A percentile compares a stretch with the other conserved stretches of the same genome.
These are phyloP conservation scores for Labrus mixtus DNA, from an alignment of 2,113 vertebrate genomes.

Conservation along the genomic window DNA sequence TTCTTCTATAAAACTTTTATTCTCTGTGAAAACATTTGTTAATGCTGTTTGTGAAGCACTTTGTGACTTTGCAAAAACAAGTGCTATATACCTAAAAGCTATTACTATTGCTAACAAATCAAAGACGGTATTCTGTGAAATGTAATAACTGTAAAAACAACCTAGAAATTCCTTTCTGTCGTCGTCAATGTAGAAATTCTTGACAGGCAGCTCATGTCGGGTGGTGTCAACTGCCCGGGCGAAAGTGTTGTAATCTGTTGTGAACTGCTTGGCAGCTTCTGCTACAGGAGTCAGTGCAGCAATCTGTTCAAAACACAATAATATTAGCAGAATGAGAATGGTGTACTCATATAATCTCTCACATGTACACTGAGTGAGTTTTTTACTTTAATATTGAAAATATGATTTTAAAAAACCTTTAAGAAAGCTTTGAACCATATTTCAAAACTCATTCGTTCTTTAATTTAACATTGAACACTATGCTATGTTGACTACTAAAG, in stretches of 20 bases:
- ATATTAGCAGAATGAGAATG: not conserved
- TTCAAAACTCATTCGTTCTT: not conserved
- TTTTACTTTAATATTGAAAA: not conserved
- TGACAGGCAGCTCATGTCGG: constrained; percentile 87
- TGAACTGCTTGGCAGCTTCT: constrained; percentile 77
- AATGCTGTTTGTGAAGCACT: too few relatives aligned
- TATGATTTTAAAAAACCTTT: not conserved
- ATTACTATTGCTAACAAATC: too few relatives aligned
- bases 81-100: too few relatives aligned
- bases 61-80: too few relatives aligned
- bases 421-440: not conserved
- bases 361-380: not conserved
- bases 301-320: constrained; percentile 74
- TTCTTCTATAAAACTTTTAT: too few relatives aligned
- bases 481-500: not conserved
- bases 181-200: constrained; percentile 84
- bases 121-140: too few relatives aligned
- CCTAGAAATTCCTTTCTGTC: constrained; percentile 84
- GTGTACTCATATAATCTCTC: not conserved
- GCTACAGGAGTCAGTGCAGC: constrained; percentile 81
- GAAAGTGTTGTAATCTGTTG: constrained; percentile 86
- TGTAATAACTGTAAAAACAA: constrained; percentile 52
- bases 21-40: too few relatives aligned
- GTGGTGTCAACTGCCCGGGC: constrained; percentile 87
- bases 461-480: not conserved